Conservation (phyloP, 2,113 vertebrate species). For the Manacus vitellinus region DNA sequence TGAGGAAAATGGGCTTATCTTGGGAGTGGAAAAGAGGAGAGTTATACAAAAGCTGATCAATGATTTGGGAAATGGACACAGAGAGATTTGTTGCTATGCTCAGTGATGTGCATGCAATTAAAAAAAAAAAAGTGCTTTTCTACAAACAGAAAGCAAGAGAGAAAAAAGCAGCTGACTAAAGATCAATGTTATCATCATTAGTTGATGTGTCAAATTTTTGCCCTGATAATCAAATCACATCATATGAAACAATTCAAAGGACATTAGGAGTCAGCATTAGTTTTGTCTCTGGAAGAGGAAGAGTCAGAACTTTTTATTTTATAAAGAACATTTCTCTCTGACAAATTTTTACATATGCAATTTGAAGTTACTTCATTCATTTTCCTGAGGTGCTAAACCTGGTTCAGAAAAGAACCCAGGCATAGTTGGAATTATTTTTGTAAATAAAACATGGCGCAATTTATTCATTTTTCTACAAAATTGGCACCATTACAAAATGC, state of each 20-base stretch:
- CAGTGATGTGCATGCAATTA: fast-evolving
- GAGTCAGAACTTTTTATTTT: neutral
- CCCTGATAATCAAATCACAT: neutral
- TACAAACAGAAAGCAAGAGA: neutral
- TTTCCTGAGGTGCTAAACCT: conserved; percentile 6
- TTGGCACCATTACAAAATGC: neutral
- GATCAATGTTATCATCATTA: neutral
- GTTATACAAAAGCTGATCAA: neutral
- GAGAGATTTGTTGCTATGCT: neutral
- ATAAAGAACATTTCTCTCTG: neutral
- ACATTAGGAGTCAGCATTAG: fast-evolving
- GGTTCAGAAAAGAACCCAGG: neutral
- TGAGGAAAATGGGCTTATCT: neutral
- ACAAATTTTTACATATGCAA: neutral
- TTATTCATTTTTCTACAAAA: conserved; percentile 17
- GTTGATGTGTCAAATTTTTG: neutral
- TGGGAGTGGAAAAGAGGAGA: neutral
- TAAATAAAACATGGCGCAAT: conserved; percentile 37
- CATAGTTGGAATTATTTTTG: neutral
- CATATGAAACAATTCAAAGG: neutral
- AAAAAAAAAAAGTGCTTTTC: neutral
- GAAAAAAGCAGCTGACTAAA: neutral
- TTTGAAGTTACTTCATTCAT: neutral
- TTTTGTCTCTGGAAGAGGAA: neutral
- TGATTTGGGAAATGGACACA: neutral